These are phyloP conservation scores for Tineola bisselliella DNA, from an alignment of 2,888 invertebrate species.

Conservation along the genomic window DNA sequence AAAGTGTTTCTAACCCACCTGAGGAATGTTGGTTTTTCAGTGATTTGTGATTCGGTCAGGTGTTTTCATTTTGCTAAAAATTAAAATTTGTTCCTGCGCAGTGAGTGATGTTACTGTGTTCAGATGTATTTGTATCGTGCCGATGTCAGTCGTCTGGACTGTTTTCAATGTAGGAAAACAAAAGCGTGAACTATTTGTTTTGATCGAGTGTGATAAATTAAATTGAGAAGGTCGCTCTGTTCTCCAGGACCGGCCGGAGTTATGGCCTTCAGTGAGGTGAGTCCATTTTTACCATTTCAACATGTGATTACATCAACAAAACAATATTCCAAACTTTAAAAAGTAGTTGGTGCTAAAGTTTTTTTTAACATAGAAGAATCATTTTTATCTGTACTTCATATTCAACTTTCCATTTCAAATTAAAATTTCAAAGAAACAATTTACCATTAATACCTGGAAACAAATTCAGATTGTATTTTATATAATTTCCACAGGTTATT, in stretches of 20 bases:
- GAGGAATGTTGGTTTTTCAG: constrained; percentile 73
- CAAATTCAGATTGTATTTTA: background rate
- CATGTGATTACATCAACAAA: background rate
- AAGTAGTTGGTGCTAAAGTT: background rate
- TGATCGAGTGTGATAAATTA: constrained; percentile 52
- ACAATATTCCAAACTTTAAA: background rate
- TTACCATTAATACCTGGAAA: background rate
- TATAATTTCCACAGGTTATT: background rate
- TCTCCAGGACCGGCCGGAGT: constrained; percentile 69
- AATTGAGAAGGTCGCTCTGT: constrained; percentile 33
- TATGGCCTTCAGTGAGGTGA: constrained; percentile 84
- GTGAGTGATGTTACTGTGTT: constrained; percentile 56
- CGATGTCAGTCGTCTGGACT: constrained; percentile 64
- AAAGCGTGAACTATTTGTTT: constrained; percentile 67
- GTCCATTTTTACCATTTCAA: constrained; percentile 28
- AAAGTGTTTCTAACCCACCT: constrained; percentile 68
- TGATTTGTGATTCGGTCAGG: constrained; percentile 71
- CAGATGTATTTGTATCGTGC: constrained; percentile 63
- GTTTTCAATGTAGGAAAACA: constrained; percentile 66
- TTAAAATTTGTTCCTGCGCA: constrained; percentile 66
- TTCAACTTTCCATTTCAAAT: background rate
- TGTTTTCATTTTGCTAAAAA: constrained; percentile 64
- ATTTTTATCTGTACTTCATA: too few relatives aligned
- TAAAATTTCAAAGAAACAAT: background rate
- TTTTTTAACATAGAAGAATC: too few relatives aligned